phyloP scores from a whole-genome alignment of 2,113 vertebrate genomes.

The Okapia johnstoni region DNA sequence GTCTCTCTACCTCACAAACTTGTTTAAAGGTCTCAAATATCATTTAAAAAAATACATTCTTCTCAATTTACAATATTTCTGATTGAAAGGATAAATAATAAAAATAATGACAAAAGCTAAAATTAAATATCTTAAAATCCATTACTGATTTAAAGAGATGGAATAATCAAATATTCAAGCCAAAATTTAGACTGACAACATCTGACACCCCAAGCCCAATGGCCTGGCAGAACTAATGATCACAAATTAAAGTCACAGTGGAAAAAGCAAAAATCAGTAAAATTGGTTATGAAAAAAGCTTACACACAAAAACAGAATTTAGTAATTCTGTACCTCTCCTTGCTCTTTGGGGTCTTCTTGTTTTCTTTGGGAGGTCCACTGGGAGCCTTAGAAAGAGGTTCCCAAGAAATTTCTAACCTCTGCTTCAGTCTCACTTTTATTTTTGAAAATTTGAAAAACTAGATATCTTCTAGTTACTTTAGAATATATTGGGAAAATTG shows the following conservation, averaged over 20 bases:
- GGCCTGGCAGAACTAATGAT: neutral
- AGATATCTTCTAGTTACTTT: neutral
- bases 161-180: neutral
- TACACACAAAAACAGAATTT: neutral
- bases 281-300: neutral
- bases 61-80: neutral
- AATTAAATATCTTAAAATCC: neutral
- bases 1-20: neutral
- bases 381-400: neutral
- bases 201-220: neutral
- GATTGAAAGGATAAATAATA: neutral
- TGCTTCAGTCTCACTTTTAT: neutral
- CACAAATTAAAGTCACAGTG: neutral
- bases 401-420: slow-evolving; percentile 10
- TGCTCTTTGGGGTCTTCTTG: neutral
- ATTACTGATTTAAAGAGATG: neutral
- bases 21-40: neutral
- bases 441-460: neutral
- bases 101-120: neutral
- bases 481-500: neutral
- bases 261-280: neutral
- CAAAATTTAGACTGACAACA: neutral
- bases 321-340: neutral
- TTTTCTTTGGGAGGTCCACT: slow-evolving; percentile 13
- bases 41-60: neutral